These are phyloP conservation scores for Eulacestoma nigropectus DNA, from an alignment of 2,113 vertebrate genomes.

Conservation along the genomic window DNA sequence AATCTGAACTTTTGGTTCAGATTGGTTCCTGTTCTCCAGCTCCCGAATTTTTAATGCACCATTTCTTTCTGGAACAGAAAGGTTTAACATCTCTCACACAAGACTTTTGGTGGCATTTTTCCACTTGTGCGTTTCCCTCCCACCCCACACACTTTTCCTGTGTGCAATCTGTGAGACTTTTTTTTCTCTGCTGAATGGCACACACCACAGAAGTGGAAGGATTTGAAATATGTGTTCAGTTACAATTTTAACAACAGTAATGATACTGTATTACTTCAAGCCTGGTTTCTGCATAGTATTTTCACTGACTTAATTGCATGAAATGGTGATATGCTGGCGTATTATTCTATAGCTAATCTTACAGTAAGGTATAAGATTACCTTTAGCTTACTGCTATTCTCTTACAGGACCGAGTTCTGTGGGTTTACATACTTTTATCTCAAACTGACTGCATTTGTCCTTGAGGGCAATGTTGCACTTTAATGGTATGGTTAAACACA, in stretches of 20 bases:
- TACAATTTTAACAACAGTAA: neutral
- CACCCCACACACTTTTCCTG: neutral
- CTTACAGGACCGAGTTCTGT: neutral
- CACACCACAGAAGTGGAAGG: neutral
- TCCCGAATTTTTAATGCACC: constrained; percentile 25
- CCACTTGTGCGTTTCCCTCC: neutral
- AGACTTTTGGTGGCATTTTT: neutral
- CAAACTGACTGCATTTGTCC: neutral
- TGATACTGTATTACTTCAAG: neutral
- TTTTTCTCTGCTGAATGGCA: neutral
- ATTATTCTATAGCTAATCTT: neutral
- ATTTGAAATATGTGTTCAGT: neutral
- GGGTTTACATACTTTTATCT: neutral
- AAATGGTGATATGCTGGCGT: neutral
- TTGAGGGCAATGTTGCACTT: neutral
- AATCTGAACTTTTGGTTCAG: neutral
- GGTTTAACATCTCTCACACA: neutral
- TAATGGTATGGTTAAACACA: neutral
- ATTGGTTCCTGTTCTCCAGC: constrained; percentile 7
- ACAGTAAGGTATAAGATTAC: neutral
- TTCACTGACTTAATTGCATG: neutral
- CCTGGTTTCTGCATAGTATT: neutral
- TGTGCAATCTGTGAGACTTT: neutral
- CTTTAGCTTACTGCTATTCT: neutral
- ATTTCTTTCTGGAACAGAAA: constrained; percentile 15